Base-by-base conservation (phyloP, 2,797 vertebrate genomes). In the Manis pentadactyla region DNA sequence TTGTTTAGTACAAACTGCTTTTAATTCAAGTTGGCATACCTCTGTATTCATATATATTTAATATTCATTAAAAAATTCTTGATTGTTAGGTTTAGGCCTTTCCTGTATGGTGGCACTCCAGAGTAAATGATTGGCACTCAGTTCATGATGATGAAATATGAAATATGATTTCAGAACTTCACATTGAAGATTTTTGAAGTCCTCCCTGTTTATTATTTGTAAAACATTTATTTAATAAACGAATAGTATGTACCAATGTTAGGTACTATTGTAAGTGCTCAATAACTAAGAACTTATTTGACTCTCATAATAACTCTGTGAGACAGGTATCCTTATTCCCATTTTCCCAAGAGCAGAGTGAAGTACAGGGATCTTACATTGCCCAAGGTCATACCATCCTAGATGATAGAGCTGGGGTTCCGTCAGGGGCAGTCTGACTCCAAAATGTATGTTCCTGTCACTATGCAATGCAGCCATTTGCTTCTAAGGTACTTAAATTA, bases 401-500 rank as follows among this genome's bases (percentile, higher is more conserved):
- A 61, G 39, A 0, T 19, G 51, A 10, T n/a, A 55, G 68, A 61
- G 15, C 4, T 42, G 4, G 5, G 15, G 25, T 82, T 94, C 42
- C 4, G 29, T 17, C 37, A 93, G 25, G 74, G 23, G 2, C 27
- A 10, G 0, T 59, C 49, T 89, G 37, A 90, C 39, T 66, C 12
- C 25, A 81, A 71, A 71, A 29, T 75, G 2, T 66, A 10, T 63
- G 34, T 59, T 96, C 37, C 88, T 53, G 68, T 25, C 49, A 42
- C 11, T 66, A 15, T 49, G n/a, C 5, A 55, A 49, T 53, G 49
- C 1, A 31, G 18, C 5, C 34, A 49, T 84, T 95, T 71, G 75
- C 37, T 95, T 82, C 37, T 53, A 82, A 90, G 23, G 23, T 4
- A 88, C 42, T 94, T 94, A 90, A 87, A 71, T 81, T 55, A 90